Evolutionary conservation across 2,797 vertebrate genomes (phyloP), one percentile per base, ranked within the genome.

Genomic region (Betta splendens): DNA sequence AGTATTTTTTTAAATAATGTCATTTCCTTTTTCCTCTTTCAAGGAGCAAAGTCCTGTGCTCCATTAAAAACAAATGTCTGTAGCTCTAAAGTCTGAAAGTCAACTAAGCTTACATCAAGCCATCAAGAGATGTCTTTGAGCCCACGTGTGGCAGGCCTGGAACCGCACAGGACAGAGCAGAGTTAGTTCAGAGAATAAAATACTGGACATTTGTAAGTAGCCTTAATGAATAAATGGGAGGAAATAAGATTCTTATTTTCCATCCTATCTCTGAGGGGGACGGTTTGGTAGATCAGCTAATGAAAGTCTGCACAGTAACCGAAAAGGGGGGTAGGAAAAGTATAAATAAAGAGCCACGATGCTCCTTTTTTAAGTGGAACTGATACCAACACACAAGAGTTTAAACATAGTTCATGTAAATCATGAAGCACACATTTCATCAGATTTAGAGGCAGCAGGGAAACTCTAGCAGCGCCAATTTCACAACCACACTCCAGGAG

Each of bases 1-100:
- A 79, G 79, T 72, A 78, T 55, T 76, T 75, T 59, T 43, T 36
- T 45, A 81, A 87, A 84, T 78, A 70, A 72, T 53, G 64, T 69
- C 48, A 25, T 45, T 58, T 5, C 38, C 10, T 45, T 22, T 60
- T 25, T 52, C 47, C n/a, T n/a, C n/a, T n/a, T n/a, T n/a, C n/a
- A n/a, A n/a, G n/a, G n/a, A n/a, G n/a, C n/a, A n/a, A n/a, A n/a
- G n/a, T n/a, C n/a, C n/a, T n/a, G n/a, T n/a, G n/a, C n/a, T 49
- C 45, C 66, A 69, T 63, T 78, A 55, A 75, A 75, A 76, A 75
- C 64, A 70, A 73, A 73, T 63, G 57, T 67, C 61, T 64, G 65
- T 45, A 62, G 69, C 39, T 66, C 31, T 40, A 38, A 28, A 56
- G 35, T 17, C 38, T 44, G 26, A 55, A 64, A 76, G 48, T 63